A percentile compares a stretch with the other conserved stretches of the same genome.
These are phyloP conservation scores for Rapana venosa DNA, from an alignment of 2,888 invertebrate genomes.

Conservation along the genomic window DNA sequence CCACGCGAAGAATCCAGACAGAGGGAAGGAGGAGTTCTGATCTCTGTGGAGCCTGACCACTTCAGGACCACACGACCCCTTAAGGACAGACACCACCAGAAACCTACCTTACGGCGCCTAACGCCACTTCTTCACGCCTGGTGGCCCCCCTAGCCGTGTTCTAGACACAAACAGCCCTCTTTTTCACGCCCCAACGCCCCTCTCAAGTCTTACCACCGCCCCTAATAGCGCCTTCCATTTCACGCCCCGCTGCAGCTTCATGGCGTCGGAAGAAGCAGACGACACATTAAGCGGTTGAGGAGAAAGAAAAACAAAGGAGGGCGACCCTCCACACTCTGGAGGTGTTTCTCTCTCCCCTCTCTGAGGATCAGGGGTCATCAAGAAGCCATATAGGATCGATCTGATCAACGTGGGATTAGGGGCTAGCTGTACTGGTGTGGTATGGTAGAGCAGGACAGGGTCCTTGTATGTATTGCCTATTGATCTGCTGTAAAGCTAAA, in stretches of 20 bases:
- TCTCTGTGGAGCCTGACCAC: neutral
- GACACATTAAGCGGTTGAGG: neutral
- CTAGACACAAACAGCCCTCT: neutral
- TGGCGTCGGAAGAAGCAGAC: neutral
- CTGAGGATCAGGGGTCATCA: neutral
- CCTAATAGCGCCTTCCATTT: constrained; percentile 13
- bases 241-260: neutral
- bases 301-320: neutral
- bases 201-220: constrained; percentile 8
- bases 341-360: too few relatives aligned
- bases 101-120: too few relatives aligned
- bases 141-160: neutral
- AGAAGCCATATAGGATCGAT: neutral
- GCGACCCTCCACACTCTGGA: neutral
- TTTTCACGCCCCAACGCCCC: constrained; percentile 1
- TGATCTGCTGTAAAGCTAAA: too few relatives aligned
- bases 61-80: neutral
- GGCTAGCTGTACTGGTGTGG: neutral
- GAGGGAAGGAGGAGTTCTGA: neutral
- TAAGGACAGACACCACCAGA: neutral
- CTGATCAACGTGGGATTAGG: neutral
- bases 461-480: too few relatives aligned
- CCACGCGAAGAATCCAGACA: neutral
- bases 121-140: neutral
- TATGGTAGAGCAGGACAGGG: neutral